Percentiles rank a stretch among this genome's conserved stretches.
These are phyloP conservation scores for Zaprionus africanus DNA, from an alignment of 1,140 invertebrate genomes.

Conservation along the genomic window DNA sequence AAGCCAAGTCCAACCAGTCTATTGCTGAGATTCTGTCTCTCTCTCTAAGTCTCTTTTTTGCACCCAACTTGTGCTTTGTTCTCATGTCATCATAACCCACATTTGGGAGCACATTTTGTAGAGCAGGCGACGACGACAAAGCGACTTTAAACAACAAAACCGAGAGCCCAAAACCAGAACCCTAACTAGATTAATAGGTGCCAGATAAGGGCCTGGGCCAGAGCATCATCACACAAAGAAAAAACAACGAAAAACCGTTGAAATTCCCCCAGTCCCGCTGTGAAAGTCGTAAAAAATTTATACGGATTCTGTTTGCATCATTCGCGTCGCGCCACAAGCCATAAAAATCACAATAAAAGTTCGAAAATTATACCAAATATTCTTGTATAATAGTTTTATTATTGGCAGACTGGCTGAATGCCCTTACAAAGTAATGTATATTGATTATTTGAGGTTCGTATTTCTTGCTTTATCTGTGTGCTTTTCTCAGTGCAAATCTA, in stretches of 20 bases:
- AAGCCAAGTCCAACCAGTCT: constrained; percentile 25
- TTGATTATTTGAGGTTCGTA: not conserved
- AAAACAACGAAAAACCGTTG: constrained; percentile 26
- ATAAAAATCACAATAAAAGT: constrained; percentile 1
- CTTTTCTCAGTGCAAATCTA: not conserved
- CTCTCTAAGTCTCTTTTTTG: not conserved
- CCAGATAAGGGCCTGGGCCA: constrained; percentile 55
- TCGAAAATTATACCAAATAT: not conserved
- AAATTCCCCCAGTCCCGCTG: constrained; percentile 12
- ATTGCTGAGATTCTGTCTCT: constrained; percentile 62
- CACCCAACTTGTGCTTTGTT: constrained; percentile 57
- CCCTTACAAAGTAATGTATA: not conserved
- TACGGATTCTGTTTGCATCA: constrained; percentile 2
- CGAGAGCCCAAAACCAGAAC: constrained; percentile 35
- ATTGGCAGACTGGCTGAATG: not conserved
- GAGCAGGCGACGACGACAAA: constrained; percentile 44
- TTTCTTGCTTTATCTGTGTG: not conserved
- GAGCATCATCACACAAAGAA: not conserved
- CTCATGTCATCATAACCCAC: constrained; percentile 69
- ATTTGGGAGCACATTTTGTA: constrained; percentile 56
- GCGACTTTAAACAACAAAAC: constrained; percentile 20
- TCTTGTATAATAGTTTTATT: not conserved
- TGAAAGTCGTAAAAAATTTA: constrained; percentile 9
- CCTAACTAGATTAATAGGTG: constrained; percentile 78
- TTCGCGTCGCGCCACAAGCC: not conserved